A percentile compares a stretch with the other conserved stretches of the same genome.
These are phyloP conservation scores for Aleiodes alternator DNA, from an alignment of 2,888 invertebrate species.

Conservation along the genomic window DNA sequence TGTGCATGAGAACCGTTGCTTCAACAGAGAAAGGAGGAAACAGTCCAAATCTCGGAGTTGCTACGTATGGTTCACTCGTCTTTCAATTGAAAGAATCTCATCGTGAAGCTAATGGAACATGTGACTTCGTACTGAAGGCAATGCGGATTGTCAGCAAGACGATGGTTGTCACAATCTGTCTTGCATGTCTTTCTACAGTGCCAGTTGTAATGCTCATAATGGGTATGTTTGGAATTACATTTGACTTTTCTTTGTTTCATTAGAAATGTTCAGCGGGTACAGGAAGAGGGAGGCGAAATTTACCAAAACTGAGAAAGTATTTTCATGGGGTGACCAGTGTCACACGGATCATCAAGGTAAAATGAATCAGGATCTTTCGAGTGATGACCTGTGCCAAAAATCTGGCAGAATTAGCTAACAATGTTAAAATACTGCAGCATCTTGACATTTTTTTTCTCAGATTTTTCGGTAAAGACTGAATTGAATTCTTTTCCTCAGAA, in stretches of 20 bases:
- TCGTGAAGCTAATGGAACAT: conserved; percentile 84
- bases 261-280: background rate
- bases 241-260: conserved; percentile 22
- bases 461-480: no score
- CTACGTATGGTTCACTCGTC: conserved; percentile 85
- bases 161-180: conserved; percentile 83
- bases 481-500: no score
- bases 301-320: no score
- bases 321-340: no score
- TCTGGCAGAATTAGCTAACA: no score
- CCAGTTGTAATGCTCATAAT: conserved; percentile 87
- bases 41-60: conserved; percentile 71
- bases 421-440: no score
- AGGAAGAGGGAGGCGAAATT: no score
- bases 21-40: conserved; percentile 71
- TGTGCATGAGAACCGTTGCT: conserved; percentile 77
- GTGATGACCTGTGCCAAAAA: no score
- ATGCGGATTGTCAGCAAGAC: conserved; percentile 85
- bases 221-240: conserved; percentile 78
- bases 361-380: no score
- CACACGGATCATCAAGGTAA: no score
- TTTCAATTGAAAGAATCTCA: conserved; percentile 88
- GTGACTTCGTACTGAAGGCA: conserved; percentile 85
- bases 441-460: no score
- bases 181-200: conserved; percentile 82